Percentiles rank a stretch among this genome's conserved stretches.
Conservation (phyloP, 2,113 vertebrate genomes). For the Sebastes fasciatus region DNA sequence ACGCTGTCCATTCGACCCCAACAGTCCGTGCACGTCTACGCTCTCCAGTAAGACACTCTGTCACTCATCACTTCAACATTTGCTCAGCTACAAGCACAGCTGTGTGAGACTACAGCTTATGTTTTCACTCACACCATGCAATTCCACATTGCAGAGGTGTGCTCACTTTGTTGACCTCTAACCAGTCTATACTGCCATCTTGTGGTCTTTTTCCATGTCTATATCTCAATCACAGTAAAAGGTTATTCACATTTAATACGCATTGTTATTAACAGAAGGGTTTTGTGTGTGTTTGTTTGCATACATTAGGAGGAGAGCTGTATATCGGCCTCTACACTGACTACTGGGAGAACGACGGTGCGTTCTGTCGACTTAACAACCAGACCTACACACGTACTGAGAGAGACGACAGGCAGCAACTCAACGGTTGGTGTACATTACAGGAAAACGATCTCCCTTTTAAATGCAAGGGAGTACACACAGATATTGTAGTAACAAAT, state of each 20-base stretch:
- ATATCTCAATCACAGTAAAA: constrained; percentile 33
- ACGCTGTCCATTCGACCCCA: constrained; percentile 93
- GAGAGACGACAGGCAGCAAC: constrained; percentile 89
- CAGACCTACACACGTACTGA: constrained; percentile 90
- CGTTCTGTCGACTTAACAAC: constrained; percentile 88
- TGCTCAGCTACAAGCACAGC: not conserved
- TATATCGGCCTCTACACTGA: constrained; percentile 94
- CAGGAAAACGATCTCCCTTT: not conserved
- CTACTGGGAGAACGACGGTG: constrained; percentile 95
- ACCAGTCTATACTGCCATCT: constrained; percentile 70
- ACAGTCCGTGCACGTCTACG: constrained; percentile 90
- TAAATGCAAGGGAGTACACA: not conserved
- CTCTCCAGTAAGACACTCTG: constrained; percentile 87
- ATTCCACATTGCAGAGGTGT: not conserved
- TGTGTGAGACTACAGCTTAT: not conserved
- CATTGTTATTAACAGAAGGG: not conserved
- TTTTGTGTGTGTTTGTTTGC: constrained; percentile 13
- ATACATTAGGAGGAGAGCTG: constrained; percentile 87
- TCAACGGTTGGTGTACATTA: constrained; percentile 86
- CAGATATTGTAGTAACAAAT: not conserved
- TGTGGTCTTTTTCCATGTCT: constrained; percentile 38
- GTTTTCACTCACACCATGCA: constrained; percentile 4
- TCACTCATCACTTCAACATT: constrained; percentile 11
- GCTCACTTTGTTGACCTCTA: not conserved
- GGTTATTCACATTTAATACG: not conserved